These are phyloP conservation scores for Drosophila colorata DNA, from an alignment of 2,888 invertebrate genomes.

Conservation along the genomic window DNA sequence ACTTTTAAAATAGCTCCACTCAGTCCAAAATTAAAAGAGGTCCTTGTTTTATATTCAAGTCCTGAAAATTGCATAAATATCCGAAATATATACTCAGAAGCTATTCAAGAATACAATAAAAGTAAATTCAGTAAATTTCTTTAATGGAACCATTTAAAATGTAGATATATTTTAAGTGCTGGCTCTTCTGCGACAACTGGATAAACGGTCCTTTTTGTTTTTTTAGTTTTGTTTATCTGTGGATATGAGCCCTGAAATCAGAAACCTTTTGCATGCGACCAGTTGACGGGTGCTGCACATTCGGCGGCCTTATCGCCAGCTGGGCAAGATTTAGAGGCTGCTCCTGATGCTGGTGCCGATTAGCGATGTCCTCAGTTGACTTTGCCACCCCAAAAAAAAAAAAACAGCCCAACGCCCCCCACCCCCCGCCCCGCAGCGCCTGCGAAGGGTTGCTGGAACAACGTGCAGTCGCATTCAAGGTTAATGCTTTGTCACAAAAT, in stretches of 20 bases:
- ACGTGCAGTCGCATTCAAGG: conserved; percentile 77
- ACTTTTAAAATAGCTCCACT: no score
- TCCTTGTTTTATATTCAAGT: no score
- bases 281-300: conserved; percentile 36
- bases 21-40: no score
- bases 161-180: background rate
- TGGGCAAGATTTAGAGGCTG: conserved; percentile 35
- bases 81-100: no score
- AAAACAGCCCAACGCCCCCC: background rate
- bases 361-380: conserved; percentile 58
- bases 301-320: conserved; percentile 42
- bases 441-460: conserved; percentile 22
- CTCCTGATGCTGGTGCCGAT: conserved; percentile 50
- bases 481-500: conserved; percentile 67
- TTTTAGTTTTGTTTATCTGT: conserved; percentile 1
- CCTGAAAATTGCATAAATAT: no score
- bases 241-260: conserved; percentile 25
- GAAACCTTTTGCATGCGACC: conserved; percentile 34
- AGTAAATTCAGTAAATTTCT: no score
- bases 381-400: conserved; percentile 51
- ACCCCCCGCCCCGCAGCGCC: background rate
- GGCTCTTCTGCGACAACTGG: background rate
- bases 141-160: background rate
- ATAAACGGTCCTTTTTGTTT: background rate
- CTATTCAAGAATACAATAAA: no score